Conservation (phyloP, 2,113 vertebrate genomes). For the Chaetodon auriga region DNA sequence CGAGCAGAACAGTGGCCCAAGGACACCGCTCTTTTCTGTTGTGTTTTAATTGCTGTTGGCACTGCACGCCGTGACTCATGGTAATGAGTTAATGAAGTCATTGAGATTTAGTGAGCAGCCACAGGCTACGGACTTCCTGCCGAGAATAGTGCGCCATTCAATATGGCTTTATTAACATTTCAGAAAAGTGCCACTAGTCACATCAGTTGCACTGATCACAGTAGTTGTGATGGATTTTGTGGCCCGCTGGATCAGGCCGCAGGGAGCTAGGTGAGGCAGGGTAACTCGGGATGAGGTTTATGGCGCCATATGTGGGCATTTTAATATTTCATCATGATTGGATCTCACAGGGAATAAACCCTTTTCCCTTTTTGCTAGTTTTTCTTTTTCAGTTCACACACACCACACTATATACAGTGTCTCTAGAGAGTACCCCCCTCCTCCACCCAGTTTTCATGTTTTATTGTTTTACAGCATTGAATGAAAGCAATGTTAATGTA, state of each 20-base stretch:
- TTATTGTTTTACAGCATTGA: neutral
- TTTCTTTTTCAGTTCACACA: neutral
- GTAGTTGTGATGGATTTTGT: conserved; percentile 52
- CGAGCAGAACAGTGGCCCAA: conserved; percentile 52
- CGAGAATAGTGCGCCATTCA: conserved; percentile 54
- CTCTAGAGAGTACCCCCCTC: neutral
- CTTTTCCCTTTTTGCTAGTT: neutral
- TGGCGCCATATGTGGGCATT: conserved; percentile 30
- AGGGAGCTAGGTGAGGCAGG: conserved; percentile 9
- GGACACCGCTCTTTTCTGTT: conserved; percentile 62
- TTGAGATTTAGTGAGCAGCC: conserved; percentile 74
- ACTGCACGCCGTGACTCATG: conserved; percentile 61
- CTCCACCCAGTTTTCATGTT: no score
- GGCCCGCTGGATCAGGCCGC: conserved; percentile 5
- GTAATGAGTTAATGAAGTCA: conserved; percentile 79
- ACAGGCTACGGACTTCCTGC: conserved; percentile 62
- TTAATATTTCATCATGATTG: conserved; percentile 56
- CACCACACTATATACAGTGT: neutral
- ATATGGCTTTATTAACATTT: conserved; percentile 74
- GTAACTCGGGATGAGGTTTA: conserved; percentile 22
- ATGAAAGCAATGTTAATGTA: neutral
- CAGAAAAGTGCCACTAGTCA: conserved; percentile 56
- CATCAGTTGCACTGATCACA: conserved; percentile 44
- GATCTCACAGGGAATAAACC: conserved; percentile 32
- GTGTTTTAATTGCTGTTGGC: conserved; percentile 77